Evolutionary conservation across 2,113 vertebrate species (phyloP), one percentile per base, ranked within the genome.

Genomic region (Rynchops niger): DNA sequence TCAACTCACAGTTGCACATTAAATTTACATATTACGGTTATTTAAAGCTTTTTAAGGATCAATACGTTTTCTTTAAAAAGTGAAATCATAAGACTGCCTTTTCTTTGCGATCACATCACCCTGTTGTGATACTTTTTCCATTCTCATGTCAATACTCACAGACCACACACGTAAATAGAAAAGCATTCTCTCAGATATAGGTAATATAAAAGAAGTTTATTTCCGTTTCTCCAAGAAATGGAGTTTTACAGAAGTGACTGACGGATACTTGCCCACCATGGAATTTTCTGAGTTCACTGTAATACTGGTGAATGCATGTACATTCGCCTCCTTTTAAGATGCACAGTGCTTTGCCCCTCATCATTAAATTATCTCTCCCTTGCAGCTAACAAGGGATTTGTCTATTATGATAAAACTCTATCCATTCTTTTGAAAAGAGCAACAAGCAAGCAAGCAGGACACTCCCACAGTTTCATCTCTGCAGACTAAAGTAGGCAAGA

Each of bases 381-480:
- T 92, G 58, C 96, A 92, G 97, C 96, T 98, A 97, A 98, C 93
- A 94, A 98, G 97, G 92, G 84, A 95, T 53, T 88, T 92, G 56
- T 47, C 73, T 90, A 72, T 88, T 88, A 95, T 15, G 77, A 94
- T 71, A 95, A 96, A 96, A 93, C 94, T 78, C 95, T 23, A 45
- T 34, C 87, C 16, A 7, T 61, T 93, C 97, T 93, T 98, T 96
- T 96, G 95, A 98, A 92, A 88, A 67, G 47, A 91, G 87, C 91
- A 85, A 91, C 2, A 20, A 95, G 89, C 80, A 89, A 91, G 96
- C 69, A 86, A 94, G 63, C 63, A 92, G 86, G 96, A 95, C 97
- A 95, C 96, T 96, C 98, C 98, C 97, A 65, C 90, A 96, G 98
- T 98, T 98, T 98, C 98, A 97, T 98, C 98, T 98, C 97, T 79